These are phyloP conservation scores for Sebastolobus altivelis DNA, from an alignment of 2,797 vertebrate species.

Conservation along the genomic window DNA sequence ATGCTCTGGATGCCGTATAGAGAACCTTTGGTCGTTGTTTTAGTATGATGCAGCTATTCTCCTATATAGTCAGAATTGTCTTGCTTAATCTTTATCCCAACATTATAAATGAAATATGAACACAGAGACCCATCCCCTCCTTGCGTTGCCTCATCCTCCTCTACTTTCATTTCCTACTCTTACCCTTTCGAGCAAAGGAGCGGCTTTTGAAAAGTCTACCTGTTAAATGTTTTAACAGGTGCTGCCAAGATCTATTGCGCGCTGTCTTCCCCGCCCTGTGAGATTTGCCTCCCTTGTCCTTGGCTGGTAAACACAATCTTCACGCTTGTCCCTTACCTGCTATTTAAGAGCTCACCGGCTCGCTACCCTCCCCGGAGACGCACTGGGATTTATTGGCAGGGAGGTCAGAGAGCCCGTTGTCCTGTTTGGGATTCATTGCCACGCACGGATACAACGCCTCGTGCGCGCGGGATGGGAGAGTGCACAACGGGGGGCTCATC, in stretches of 20 bases:
- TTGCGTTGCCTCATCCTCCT: conserved; percentile 16
- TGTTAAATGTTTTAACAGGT: conserved; percentile 70
- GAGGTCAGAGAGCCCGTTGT: conserved; percentile 59
- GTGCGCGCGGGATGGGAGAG: conserved; percentile 42
- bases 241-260: conserved; percentile 57
- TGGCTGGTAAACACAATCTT: conserved; percentile 78
- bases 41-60: background rate
- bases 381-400: conserved; percentile 64
- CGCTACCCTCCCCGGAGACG: conserved; percentile 56
- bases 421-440: conserved; percentile 68
- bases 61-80: background rate
- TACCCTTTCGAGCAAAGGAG: conserved; percentile 52
- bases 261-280: conserved; percentile 12
- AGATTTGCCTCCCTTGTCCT: conserved; percentile 70
- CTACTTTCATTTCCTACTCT: conserved; percentile 28
- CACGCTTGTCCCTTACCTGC: conserved; percentile 69
- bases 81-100: conserved; percentile 4
- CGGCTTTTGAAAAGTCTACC: conserved; percentile 50
- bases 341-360: conserved; percentile 61
- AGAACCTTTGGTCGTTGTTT: background rate
- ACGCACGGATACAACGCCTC: conserved; percentile 46
- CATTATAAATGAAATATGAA: conserved; percentile 38
- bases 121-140: background rate
- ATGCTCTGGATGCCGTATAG: too few relatives aligned
- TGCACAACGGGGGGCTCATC: conserved; percentile 45